Conservation (phyloP, 2,113 vertebrate species). For the Crotalus horridus region DNA sequence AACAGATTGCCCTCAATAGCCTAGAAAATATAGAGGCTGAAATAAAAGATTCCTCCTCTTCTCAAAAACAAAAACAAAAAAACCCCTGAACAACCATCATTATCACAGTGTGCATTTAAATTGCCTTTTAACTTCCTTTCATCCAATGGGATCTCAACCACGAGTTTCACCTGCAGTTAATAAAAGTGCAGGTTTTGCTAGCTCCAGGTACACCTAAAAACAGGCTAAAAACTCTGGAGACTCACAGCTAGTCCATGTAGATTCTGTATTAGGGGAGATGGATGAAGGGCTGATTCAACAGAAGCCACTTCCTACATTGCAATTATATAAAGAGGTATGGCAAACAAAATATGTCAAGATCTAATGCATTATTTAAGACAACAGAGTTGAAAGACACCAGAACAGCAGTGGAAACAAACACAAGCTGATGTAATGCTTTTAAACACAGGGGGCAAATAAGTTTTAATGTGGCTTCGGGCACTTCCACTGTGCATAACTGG, state of each 20-base stretch:
- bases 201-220: not conserved
- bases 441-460: not conserved
- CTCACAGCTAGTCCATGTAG: not conserved
- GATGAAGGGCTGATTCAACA: not conserved
- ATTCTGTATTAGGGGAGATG: not conserved
- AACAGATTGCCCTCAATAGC: not conserved
- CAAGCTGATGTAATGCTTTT: not conserved
- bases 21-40: not conserved
- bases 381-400: not conserved
- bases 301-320: not conserved
- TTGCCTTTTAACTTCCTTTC: not conserved
- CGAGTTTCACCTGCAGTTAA: not conserved
- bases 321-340: not conserved
- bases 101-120: not conserved
- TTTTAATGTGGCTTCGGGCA: not conserved
- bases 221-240: not conserved
- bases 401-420: not conserved
- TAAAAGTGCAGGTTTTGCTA: not conserved
- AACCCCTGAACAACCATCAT: too few species aligned
- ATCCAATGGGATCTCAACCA: not conserved
- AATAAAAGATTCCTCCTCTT: not conserved
- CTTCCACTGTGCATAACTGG: not conserved
- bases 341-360: not conserved
- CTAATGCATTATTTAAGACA: not conserved
- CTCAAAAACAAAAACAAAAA: not conserved